These are phyloP conservation scores for Machaerirhynchus nigripectus DNA, from an alignment of 2,113 vertebrate species.

Conservation along the genomic window DNA sequence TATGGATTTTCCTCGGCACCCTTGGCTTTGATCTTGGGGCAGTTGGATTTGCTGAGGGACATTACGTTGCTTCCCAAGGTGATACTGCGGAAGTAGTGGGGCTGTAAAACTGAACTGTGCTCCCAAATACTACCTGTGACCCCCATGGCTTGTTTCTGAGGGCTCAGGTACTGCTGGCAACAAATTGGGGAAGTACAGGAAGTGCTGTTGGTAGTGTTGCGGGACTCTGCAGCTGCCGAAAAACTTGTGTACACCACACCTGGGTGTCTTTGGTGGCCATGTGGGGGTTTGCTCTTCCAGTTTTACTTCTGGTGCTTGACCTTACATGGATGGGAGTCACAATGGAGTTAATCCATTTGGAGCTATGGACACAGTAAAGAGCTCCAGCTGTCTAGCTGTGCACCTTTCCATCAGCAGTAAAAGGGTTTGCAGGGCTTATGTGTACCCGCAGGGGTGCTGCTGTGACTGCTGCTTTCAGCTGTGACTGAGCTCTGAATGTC, in stretches of 20 bases:
- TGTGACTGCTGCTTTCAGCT: not conserved
- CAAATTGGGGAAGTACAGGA: not conserved
- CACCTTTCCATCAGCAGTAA: not conserved
- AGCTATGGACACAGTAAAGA: not conserved
- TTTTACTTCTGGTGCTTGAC: not conserved
- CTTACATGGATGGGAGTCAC: not conserved
- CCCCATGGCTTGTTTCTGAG: not conserved
- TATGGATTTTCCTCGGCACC: constrained; percentile 27
- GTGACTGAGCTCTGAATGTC: not conserved
- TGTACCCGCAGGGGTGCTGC: not conserved
- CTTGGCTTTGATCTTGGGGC: constrained; percentile 47
- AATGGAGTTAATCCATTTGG: not conserved
- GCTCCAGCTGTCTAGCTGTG: not conserved
- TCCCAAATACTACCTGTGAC: not conserved
- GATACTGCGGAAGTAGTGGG: constrained; percentile 16
- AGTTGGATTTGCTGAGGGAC: not conserved
- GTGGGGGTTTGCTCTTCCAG: not conserved
- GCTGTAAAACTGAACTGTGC: constrained; percentile 51
- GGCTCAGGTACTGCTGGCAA: not conserved
- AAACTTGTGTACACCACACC: not conserved
- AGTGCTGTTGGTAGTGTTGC: not conserved
- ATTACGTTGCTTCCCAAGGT: constrained; percentile 34
- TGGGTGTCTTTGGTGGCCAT: not conserved
- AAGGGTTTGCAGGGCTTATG: not conserved
- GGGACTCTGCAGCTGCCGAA: not conserved